Percentiles rank a stretch among this genome's conserved stretches.
These are phyloP conservation scores for Eristalis tenax DNA, from an alignment of 2,888 invertebrate species.

Conservation along the genomic window DNA sequence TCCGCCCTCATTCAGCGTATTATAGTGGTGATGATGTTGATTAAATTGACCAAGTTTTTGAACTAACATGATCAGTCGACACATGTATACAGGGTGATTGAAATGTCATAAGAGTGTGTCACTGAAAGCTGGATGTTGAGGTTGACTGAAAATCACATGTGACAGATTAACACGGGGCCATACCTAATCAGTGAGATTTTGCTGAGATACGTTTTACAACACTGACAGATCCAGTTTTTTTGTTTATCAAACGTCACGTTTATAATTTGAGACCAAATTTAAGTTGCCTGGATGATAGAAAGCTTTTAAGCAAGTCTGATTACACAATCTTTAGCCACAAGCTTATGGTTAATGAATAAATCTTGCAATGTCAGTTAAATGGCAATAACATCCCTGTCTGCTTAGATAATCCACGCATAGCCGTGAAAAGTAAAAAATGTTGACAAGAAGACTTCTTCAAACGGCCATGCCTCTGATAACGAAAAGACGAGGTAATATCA, in stretches of 20 bases:
- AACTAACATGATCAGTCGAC: conserved; percentile 39
- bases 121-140: too few species aligned
- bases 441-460: neutral
- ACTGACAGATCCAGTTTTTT: neutral
- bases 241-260: neutral
- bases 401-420: neutral
- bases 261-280: neutral
- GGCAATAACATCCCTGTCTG: neutral
- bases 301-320: neutral
- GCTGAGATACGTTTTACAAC: neutral
- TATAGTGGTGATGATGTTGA: conserved; percentile 47
- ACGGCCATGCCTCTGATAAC: neutral
- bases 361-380: neutral
- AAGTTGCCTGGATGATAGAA: neutral
- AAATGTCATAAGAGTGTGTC: neutral
- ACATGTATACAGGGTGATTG: conserved; percentile 51
- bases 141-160: neutral
- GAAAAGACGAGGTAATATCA: neutral
- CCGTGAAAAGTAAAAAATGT: neutral
- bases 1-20: neutral
- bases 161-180: neutral
- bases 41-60: conserved; percentile 58
- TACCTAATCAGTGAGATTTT: neutral
- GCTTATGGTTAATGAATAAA: neutral
- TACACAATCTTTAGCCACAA: neutral